These are phyloP conservation scores for Pseudomyrmex cubaensis DNA, from an alignment of 1,140 invertebrate genomes.

Conservation along the genomic window DNA sequence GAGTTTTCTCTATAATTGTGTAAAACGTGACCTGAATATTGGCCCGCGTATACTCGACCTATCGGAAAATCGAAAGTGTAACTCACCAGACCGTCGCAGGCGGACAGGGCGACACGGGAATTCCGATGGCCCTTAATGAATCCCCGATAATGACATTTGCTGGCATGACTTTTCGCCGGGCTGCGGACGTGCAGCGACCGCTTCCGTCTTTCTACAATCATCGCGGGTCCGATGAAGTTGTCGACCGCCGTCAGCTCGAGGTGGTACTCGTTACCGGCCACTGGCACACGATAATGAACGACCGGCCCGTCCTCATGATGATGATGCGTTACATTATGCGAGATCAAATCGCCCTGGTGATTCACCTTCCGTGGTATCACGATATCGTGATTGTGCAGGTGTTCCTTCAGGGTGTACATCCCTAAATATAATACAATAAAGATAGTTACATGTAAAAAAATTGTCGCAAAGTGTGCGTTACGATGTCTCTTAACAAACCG, in stretches of 20 bases:
- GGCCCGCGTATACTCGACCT: background rate
- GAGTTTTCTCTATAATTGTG: background rate
- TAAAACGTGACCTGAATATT: background rate
- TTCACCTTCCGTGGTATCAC: constrained; percentile 87
- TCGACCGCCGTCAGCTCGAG: constrained; percentile 87
- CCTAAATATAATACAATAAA: constrained; percentile 78
- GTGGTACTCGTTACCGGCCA: constrained; percentile 86
- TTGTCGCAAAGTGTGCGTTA: background rate
- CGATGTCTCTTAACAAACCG: background rate
- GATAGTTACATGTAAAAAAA: background rate
- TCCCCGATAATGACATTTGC: constrained; percentile 92
- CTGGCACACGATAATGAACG: constrained; percentile 87
- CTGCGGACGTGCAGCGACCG: constrained; percentile 85
- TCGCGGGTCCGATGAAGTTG: constrained; percentile 88
- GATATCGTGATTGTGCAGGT: constrained; percentile 84
- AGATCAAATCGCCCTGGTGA: constrained; percentile 85
- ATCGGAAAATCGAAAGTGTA: constrained; percentile 32
- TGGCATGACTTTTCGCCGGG: constrained; percentile 83
- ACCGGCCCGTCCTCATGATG: constrained; percentile 74
- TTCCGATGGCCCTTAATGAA: constrained; percentile 88
- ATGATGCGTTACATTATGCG: constrained; percentile 86
- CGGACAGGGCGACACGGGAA: constrained; percentile 91
- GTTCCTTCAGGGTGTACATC: constrained; percentile 81
- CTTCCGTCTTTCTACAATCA: constrained; percentile 90
- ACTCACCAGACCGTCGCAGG: constrained; percentile 94